Percentiles rank a stretch among this genome's conserved stretches.
These are phyloP conservation scores for Diachrysia chrysitis DNA, from an alignment of 2,888 invertebrate genomes.

Conservation along the genomic window DNA sequence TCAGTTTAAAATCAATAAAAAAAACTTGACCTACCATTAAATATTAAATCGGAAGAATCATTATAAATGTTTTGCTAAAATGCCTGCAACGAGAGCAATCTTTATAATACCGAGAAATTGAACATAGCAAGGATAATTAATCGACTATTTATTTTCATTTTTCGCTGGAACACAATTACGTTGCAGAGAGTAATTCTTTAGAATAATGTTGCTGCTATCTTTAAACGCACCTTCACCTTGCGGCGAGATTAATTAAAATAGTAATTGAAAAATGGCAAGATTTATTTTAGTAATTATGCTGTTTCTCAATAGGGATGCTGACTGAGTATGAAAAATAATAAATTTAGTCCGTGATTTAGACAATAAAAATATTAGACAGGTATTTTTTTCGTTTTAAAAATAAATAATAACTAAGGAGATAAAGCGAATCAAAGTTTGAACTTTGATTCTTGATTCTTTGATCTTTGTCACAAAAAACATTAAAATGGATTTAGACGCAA, in stretches of 20 bases:
- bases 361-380: too few relatives aligned
- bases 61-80: background rate
- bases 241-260: background rate
- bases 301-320: background rate
- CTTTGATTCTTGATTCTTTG: too few relatives aligned
- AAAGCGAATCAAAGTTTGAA: too few relatives aligned
- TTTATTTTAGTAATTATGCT: background rate
- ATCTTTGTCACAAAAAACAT: too few relatives aligned
- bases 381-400: too few relatives aligned
- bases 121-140: background rate
- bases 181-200: slow-evolving; percentile 1
- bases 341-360: too few relatives aligned
- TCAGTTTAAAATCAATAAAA: too few relatives aligned
- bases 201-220: background rate
- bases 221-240: background rate
- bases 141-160: background rate
- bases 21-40: too few relatives aligned
- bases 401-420: too few relatives aligned
- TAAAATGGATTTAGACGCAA: too few relatives aligned
- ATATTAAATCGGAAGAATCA: background rate
- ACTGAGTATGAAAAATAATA: too few relatives aligned
- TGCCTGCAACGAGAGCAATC: background rate
- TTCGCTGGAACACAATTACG: background rate
- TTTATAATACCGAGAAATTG: background rate
- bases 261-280: background rate